Base-by-base conservation (phyloP, 2,113 vertebrate genomes). In the Sapajus apella region DNA sequence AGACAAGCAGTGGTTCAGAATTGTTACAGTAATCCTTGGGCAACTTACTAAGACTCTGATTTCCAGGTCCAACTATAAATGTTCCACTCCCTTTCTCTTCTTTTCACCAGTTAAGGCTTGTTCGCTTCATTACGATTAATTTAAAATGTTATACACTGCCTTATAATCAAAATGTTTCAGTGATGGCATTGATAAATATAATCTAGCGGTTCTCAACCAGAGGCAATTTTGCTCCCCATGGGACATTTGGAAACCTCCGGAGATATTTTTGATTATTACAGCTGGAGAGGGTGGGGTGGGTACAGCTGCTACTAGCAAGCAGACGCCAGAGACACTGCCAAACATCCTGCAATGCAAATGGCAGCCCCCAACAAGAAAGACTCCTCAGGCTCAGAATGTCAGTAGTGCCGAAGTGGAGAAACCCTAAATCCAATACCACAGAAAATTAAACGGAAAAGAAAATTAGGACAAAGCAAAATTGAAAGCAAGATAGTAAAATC, bases 381-480 rank as follows among this genome's bases (percentile, higher is more conserved):
- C 55, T 64, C 23, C 40, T 37, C 8, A 23, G 40, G 72, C 18
- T 7, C 55, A 27, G 32, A 43, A 87, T 40, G 66, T 52, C 80
- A 68, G 3, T 10, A 43, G 32, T 1, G 11, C 8, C 21, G 8
- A 5, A n/a, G 35, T 10, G 7, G 21, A 58, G 23, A 96, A 95
- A 89, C 18, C 45, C 14, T 45, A 79, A 82, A 82, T 77, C 2
- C 30, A 94, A 86, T 25, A 77, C 0, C 12, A 8, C 9, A 40
- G 68, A 96, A 84, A 56, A 81, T 13, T 13, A 47, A 94, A 37
- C 52, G 35, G 52, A 52, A 91, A 90, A 68, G 16, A 32, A 89
- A 92, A 82, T 66, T 64, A 87, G 11, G 40, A 95, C 43, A 95
- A 91, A 81, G 61, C 27, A 93, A 86, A 94, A 35, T 8, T 45